Conservation (phyloP, 2,888 invertebrate genomes). For the Thereva nobilitata region DNA sequence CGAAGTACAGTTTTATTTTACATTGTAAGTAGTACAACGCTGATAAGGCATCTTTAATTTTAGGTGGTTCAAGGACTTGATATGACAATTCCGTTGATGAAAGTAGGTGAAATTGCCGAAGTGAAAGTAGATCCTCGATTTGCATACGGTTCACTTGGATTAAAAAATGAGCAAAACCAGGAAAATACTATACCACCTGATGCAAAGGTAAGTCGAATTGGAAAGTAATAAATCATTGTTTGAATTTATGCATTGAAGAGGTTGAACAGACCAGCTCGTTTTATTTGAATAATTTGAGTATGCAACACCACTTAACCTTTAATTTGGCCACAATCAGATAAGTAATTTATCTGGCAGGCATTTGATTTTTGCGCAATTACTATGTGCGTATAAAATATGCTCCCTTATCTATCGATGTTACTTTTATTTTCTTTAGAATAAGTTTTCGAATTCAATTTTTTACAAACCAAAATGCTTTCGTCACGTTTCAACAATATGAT, state of each 20-base stretch:
- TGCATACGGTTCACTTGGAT: constrained; percentile 78
- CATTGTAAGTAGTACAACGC: neutral
- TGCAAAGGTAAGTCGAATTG: constrained; percentile 59
- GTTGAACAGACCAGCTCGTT: too few relatives aligned
- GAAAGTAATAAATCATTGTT: too few relatives aligned
- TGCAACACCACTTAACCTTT: neutral
- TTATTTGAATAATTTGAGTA: too few relatives aligned
- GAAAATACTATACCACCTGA: constrained; percentile 64
- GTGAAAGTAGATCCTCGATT: constrained; percentile 77
- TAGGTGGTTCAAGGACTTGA: constrained; percentile 79
- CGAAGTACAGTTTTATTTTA: constrained; percentile 65
- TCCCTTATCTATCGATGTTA: too few relatives aligned
- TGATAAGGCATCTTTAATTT: constrained; percentile 26
- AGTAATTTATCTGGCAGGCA: neutral
- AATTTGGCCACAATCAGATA: neutral
- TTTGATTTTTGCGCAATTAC: too few relatives aligned
- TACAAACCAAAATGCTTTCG: too few relatives aligned
- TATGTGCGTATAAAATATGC: too few relatives aligned
- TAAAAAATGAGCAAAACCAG: constrained; percentile 61
- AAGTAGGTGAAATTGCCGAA: constrained; percentile 75
- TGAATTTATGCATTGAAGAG: too few relatives aligned
- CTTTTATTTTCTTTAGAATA: too few relatives aligned
- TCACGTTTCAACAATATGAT: too few relatives aligned
- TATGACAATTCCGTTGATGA: constrained; percentile 83
- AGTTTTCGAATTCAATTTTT: too few relatives aligned